Conservation (phyloP, 2,888 invertebrate genomes). For the Dione vanillae region DNA sequence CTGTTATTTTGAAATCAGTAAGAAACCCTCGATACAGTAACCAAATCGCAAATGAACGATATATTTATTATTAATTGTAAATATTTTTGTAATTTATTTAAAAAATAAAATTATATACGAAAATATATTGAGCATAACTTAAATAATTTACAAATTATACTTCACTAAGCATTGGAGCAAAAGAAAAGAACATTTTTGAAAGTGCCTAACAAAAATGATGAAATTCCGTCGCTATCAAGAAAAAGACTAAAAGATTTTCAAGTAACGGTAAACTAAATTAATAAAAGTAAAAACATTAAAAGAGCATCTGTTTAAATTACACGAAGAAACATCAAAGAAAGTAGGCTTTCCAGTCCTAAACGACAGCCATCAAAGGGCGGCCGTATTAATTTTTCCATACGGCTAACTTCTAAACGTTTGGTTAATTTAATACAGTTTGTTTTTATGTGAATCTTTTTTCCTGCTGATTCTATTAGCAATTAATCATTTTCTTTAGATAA, state of each 20-base stretch:
- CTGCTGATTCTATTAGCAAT: not conserved
- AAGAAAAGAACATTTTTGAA: not conserved
- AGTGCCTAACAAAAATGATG: not conserved
- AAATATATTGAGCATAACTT: not conserved
- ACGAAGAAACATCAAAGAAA: slow-evolving; percentile 32
- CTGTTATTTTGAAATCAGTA: too few relatives aligned
- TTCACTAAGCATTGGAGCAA: not conserved
- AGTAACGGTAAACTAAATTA: slow-evolving; percentile 18
- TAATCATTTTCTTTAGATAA: too few relatives aligned
- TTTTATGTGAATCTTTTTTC: not conserved
- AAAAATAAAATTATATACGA: too few relatives aligned
- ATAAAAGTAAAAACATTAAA: slow-evolving; percentile 22
- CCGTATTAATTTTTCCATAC: slow-evolving; percentile 28
- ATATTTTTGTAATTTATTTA: not conserved
- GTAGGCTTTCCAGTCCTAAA: slow-evolving; percentile 12
- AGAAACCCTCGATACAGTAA: too few relatives aligned
- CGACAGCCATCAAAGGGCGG: slow-evolving; percentile 29
- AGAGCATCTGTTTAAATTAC: slow-evolving; percentile 32
- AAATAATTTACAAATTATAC: not conserved
- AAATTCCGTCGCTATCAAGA: not conserved
- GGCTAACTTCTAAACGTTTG: slow-evolving; percentile 17
- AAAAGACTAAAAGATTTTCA: not conserved
- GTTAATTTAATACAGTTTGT: slow-evolving; percentile 18
- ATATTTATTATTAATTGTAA: too few relatives aligned
- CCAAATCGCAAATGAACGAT: too few relatives aligned